phyloP scores from a whole-genome alignment of 2,888 invertebrate species.

The Phrixothrix hirtus region DNA sequence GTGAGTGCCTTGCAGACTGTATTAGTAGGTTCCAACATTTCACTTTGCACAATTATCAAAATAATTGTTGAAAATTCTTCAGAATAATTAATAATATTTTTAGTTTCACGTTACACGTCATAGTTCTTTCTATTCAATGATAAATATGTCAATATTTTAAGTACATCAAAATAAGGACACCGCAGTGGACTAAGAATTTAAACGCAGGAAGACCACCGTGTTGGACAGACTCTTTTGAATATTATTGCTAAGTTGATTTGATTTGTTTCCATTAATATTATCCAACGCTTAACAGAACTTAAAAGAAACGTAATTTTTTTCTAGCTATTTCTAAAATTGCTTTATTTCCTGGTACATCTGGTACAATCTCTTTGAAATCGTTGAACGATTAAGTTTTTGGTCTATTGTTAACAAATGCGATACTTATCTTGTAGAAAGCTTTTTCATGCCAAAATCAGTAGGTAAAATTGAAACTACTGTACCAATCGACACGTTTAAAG shows the following conservation, averaged over 20 bases:
- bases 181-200: background rate
- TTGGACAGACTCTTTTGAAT: conserved; percentile 1
- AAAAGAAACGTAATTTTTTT: background rate
- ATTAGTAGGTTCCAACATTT: conserved; percentile 15
- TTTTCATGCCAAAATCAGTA: too few relatives aligned
- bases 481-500: too few relatives aligned
- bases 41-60: conserved; percentile 17
- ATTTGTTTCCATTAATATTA: conserved; percentile 4
- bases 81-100: conserved; percentile 13
- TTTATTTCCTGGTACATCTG: too few relatives aligned
- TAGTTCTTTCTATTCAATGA: conserved; percentile 12
- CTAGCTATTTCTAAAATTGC: background rate
- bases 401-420: too few relatives aligned
- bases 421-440: too few relatives aligned
- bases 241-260: conserved; percentile 1
- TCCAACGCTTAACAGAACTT: background rate
- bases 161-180: background rate
- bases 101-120: conserved; percentile 10
- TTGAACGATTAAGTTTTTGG: too few relatives aligned
- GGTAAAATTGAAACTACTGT: too few relatives aligned
- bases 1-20: conserved; percentile 10
- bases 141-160: conserved; percentile 6
- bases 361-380: too few relatives aligned
- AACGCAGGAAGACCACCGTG: conserved; percentile 1
- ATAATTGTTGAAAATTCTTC: conserved; percentile 12